Evolutionary conservation across 2,797 vertebrate genomes (phyloP), one percentile per base, ranked within the genome.

Genomic region (Anolis apletophallus): DNA sequence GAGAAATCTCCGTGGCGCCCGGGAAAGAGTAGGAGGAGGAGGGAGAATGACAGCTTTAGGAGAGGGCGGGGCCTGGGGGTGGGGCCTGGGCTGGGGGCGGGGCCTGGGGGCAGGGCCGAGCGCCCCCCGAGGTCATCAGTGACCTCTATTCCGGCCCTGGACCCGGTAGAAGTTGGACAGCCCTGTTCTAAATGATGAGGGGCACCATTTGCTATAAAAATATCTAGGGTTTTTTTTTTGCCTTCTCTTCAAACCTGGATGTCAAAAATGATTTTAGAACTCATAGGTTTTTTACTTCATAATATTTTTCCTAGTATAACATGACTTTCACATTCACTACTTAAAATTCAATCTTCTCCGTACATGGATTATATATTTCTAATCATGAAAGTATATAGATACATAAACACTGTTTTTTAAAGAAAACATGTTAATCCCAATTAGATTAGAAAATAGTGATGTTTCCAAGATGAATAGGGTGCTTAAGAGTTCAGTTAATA

Each of bases 271-370:
- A 68, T 89, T 91, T 83, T n/a, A 50, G 72, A 9, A 68, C 14
- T 84, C 5, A 11, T 1, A 1, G 7, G 3, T 11, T 19, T 10
- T 79, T 79, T 54, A 17, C 26, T 91, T 87, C 57, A n/a, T 71
- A 52, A 69, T 67, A 76, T 67, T 17, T 71, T 68, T 54, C 59
- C 89, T 89, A 83, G 50, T 10, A 12, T 57, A 34, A 12, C 14
- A 34, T 84, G 61, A 83, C 5, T 83, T 90, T 54, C 26, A 46
- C 23, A 67, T 52, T 61, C 85, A 85, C 89, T 74, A 88, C 72
- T 6, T 5, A 21, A 71, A 87, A 86, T 50, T 3, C 46, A 1
- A n/a, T 79, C 81, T 87, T 76, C 69, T 7, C 4, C 34, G 86
- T 91, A 83, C 2, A 3, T 85, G n/a, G 7, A 40, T n/a, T 8